Evolutionary conservation across 2,113 vertebrate genomes (phyloP), one percentile per base, ranked within the genome.

Genomic region (Taxidea taxus): DNA sequence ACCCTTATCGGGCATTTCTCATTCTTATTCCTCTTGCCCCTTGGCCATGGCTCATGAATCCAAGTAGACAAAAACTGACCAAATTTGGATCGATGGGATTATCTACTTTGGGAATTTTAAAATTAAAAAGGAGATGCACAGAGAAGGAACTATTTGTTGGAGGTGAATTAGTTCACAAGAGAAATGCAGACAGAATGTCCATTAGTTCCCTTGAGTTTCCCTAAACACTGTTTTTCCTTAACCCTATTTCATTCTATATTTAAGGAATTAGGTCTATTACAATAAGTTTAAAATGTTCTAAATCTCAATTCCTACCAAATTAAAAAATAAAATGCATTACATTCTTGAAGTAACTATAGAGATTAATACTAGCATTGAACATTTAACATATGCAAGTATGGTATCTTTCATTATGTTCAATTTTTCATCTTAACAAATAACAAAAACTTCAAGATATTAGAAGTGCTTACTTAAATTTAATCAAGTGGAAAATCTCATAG

Each of bases 221-320:
- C 29, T 29, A n/a, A 92, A 64, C 7, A 37, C 27, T 34, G 1
- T 77, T 29, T 42, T 64, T 74, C 31, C 31, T 95, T 84, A 96
- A 85, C 49, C 14, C 29, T 60, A 70, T 95, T 88, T 82, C 54
- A 70, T 87, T 75, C 6, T 25, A 81, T 34, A 60, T 42, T 86
- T 95, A 92, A 90, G 23, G 34, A 86, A 77, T 84, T 54, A 44
- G 4, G 4, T 5, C 1, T 72, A 95, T 87, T 64, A 56, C 11
- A 92, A 72, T 90, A 82, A 78, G 8, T 75, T 94, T 16, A 62
- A 34, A 92, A 58, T 82, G n/a, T 7, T 81, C 1, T 90, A 87
- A 95, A 87, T 83, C n/a, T 90, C n/a, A 97, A 49, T 75, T 95
- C 64, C 56, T 58, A 88, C 27, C 39, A 87, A 89, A 84, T 89